Conservation (phyloP, 2,113 vertebrate genomes). For the Nycticorax nycticorax region DNA sequence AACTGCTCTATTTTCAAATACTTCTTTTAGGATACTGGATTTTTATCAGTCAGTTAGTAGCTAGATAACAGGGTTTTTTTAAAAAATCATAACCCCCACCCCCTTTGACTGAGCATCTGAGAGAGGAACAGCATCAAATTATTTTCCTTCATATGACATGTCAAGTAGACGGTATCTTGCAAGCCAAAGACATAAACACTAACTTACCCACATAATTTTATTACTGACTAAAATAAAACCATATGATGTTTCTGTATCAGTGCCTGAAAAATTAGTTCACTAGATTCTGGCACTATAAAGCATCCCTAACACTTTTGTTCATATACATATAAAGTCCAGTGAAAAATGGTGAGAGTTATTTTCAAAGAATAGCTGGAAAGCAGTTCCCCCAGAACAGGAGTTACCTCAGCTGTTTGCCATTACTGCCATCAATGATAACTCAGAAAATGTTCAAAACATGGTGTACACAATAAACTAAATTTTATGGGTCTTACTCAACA, state of each 20-base stretch:
- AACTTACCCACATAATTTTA: constrained; percentile 37
- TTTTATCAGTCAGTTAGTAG: background rate
- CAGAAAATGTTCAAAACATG: constrained; percentile 47
- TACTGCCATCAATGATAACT: background rate
- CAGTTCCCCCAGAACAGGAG: constrained; percentile 13
- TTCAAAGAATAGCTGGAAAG: constrained; percentile 42
- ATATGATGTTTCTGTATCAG: constrained; percentile 27
- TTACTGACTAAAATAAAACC: constrained; percentile 52
- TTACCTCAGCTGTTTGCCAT: constrained; percentile 59
- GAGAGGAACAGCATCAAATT: background rate
- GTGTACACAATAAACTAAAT: background rate
- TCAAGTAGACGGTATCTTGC: constrained; percentile 13
- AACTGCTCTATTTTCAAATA: background rate
- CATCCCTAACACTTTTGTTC: constrained; percentile 25
- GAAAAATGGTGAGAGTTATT: constrained; percentile 20
- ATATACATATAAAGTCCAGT: background rate
- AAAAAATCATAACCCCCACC: background rate
- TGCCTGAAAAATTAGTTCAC: constrained; percentile 43
- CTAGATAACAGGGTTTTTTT: background rate
- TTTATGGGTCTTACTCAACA: background rate
- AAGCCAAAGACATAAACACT: constrained; percentile 48
- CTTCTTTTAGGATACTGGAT: background rate
- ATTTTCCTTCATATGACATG: background rate
- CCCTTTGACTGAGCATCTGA: background rate
- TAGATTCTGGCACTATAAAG: background rate